Evolutionary conservation across 2,797 vertebrate species (phyloP), one percentile per base, ranked within the genome.

Genomic region (Apogon hyalosoma): DNA sequence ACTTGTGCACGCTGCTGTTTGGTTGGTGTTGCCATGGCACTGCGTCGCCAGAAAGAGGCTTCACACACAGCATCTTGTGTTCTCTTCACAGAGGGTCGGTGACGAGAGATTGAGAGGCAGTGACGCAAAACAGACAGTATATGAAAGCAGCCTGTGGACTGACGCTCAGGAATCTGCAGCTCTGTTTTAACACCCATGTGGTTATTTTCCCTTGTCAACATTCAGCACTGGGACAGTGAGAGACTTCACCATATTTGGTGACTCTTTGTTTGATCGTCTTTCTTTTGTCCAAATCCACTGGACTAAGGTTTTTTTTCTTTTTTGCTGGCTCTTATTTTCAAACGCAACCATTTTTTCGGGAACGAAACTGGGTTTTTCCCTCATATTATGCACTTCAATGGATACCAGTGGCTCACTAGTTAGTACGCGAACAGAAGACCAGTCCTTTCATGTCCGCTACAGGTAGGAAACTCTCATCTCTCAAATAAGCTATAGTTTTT

Each of bases 391-490:
- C 93, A 91, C 90, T 82, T 93, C 88, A 64, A 96, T 98, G 97
- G 96, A 96, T 90, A 90, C 92, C 77, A 90, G 88, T 83, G 90
- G 90, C 87, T 90, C 92, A 91, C 79, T 94, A 90, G 80, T 96
- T 95, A 96, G 93, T 90, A 95, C 94, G 93, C 92, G 69, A 80
- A 93, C 82, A 78, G 92, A 97, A 81, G 96, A 96, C 86, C 94
- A 91, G 78, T 95, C 95, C 73, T 94, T 95, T 92, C 95, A 97
- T 86, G 94, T 99, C 81, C 94, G 96, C 78, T 99, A 99, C 97
- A 99, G 98, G 98, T 99, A 97, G 95, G 97, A 81, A 41, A 60
- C 46, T 40, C 41, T 73, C 38, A 16, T 66, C 58, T 75, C 43
- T 82, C 54, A 46, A 49, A 49, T 63, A 18, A 58, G 21, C 15